These are phyloP conservation scores for Gadus macrocephalus DNA, from an alignment of 2,113 vertebrate genomes.

Conservation along the genomic window DNA sequence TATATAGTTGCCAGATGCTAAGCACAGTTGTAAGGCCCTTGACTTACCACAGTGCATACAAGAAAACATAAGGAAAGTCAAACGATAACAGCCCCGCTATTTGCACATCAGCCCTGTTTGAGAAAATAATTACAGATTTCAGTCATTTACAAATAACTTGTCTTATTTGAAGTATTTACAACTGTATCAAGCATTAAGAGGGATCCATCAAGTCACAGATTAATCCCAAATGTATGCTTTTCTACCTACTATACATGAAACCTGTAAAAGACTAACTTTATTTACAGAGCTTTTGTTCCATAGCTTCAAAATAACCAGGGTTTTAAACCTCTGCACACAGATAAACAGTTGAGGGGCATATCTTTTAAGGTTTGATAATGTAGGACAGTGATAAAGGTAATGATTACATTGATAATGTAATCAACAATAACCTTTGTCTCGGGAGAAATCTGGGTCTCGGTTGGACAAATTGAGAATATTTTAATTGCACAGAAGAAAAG, in stretches of 20 bases:
- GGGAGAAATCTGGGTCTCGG: too few species aligned
- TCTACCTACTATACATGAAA: slow-evolving; percentile 13
- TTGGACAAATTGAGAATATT: not conserved
- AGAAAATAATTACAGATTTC: not conserved
- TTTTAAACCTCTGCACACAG: too few species aligned
- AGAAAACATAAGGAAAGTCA: not conserved
- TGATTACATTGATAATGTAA: too few species aligned
- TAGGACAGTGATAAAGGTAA: too few species aligned
- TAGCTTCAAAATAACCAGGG: too few species aligned
- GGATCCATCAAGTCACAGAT: not conserved
- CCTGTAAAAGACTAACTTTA: slow-evolving; percentile 1
- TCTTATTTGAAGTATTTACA: not conserved
- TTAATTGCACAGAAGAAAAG: not conserved
- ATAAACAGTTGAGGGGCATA: too few species aligned
- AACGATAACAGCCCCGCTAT: not conserved
- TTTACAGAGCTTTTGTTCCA: slow-evolving; percentile 18
- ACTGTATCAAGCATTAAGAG: not conserved
- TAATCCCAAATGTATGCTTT: slow-evolving; percentile 9
- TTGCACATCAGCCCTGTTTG: not conserved
- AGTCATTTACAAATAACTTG: not conserved
- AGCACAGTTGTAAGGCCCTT: not conserved
- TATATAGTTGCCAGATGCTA: too few species aligned
- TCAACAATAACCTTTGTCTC: too few species aligned
- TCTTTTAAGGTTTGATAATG: too few species aligned
- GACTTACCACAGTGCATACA: not conserved